phyloP scores from a whole-genome alignment of 2,113 vertebrate genomes.

The Corythornis madagascariensis region DNA sequence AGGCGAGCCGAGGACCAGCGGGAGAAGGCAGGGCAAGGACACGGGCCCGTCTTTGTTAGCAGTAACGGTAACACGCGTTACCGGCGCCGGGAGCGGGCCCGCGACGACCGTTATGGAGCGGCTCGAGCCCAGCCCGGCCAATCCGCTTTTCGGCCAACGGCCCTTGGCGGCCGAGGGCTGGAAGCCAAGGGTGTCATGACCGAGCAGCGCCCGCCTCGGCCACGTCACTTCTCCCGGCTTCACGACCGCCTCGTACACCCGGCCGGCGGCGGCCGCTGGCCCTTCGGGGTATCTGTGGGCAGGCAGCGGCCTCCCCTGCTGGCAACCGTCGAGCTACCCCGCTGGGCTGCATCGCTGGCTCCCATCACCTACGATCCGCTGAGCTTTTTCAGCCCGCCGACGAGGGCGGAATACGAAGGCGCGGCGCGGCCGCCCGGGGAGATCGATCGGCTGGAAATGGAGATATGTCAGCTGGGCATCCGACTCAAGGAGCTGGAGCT shows the following conservation, averaged over 20 bases:
- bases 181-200: background rate
- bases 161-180: background rate
- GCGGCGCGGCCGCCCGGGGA: background rate
- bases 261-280: slow-evolving; percentile 46
- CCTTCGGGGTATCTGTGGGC: slow-evolving; percentile 37
- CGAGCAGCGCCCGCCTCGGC: slow-evolving; percentile 46
- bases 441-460: background rate
- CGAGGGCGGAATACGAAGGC: background rate
- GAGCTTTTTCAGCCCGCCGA: slow-evolving; percentile 72
- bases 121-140: background rate
- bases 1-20: background rate
- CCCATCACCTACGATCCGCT: slow-evolving; percentile 74
- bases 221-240: slow-evolving; percentile 73
- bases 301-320: slow-evolving; percentile 1
- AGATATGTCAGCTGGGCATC: slow-evolving; percentile 64
- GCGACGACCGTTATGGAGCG: background rate
- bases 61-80: no score
- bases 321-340: background rate
- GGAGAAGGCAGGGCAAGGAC: background rate
- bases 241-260: slow-evolving; percentile 60
- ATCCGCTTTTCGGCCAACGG: background rate
- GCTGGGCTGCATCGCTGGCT: slow-evolving; percentile 51
- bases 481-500: slow-evolving; percentile 69
- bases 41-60: background rate
- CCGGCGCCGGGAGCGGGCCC: no score